Conservation (phyloP, 2,888 invertebrate species). For the Tiphia femorata region DNA sequence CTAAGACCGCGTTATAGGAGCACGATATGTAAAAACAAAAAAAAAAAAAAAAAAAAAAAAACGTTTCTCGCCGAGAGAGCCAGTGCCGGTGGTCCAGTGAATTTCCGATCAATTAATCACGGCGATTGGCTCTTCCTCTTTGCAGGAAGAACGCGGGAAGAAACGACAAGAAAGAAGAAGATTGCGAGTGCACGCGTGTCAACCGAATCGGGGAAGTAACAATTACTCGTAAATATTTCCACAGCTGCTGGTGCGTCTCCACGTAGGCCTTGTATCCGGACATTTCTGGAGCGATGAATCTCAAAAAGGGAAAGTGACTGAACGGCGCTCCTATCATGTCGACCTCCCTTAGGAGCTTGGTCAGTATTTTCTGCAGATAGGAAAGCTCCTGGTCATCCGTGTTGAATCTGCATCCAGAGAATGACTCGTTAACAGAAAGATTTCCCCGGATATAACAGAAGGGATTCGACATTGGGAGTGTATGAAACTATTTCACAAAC, state of each 20-base stretch:
- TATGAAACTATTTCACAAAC: too few relatives aligned
- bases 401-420: conserved; percentile 23
- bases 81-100: too few relatives aligned
- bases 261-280: conserved; percentile 84
- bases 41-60: too few relatives aligned
- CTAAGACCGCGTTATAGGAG: too few relatives aligned
- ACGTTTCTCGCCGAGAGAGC: too few relatives aligned
- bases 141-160: too few relatives aligned
- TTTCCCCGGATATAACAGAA: neutral
- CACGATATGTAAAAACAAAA: too few relatives aligned
- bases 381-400: conserved; percentile 78
- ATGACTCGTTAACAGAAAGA: conserved; percentile 3
- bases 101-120: too few relatives aligned
- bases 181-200: too few relatives aligned
- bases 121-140: too few relatives aligned
- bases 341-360: conserved; percentile 79
- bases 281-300: conserved; percentile 78
- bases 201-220: too few relatives aligned
- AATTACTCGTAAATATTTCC: conserved; percentile 76
- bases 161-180: neutral
- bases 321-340: conserved; percentile 87
- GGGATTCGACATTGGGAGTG: too few relatives aligned
- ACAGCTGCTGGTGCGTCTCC: conserved; percentile 78
- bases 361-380: conserved; percentile 77
- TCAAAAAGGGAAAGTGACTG: conserved; percentile 82